Conservation (phyloP, 2,888 invertebrate genomes). For the Melieria crassipennis region DNA sequence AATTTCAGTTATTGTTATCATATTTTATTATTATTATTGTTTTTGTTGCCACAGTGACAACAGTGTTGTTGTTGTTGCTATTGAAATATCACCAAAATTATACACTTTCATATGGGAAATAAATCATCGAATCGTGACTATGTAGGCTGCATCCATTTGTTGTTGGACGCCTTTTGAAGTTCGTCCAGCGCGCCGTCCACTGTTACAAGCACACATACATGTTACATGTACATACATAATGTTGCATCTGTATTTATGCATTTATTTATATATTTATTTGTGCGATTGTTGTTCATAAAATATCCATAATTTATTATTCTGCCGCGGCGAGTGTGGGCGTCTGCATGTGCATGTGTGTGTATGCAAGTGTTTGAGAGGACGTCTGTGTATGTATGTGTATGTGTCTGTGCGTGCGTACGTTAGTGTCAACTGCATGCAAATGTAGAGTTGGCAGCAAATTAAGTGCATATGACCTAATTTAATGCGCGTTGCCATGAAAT, state of each 20-base stretch:
- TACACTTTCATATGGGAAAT: too few species aligned
- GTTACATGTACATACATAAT: not conserved
- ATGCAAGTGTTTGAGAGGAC: not conserved
- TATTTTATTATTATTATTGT: too few species aligned
- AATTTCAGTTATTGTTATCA: too few species aligned
- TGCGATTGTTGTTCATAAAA: not conserved
- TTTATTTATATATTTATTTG: constrained; percentile 5
- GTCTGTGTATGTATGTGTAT: not conserved
- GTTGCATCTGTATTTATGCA: constrained; percentile 9
- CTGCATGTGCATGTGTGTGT: not conserved
- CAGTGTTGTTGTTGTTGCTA: too few species aligned
- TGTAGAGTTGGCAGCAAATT: constrained; percentile 34
- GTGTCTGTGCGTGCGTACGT: constrained; percentile 11
- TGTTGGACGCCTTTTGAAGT: too few species aligned
- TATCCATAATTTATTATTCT: constrained; percentile 14
- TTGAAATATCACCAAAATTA: too few species aligned
- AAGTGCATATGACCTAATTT: constrained; percentile 38
- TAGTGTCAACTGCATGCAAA: constrained; percentile 28
- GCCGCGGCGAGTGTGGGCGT: constrained; percentile 6
- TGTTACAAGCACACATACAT: not conserved
- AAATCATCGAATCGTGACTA: too few species aligned
- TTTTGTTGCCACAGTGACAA: too few species aligned
- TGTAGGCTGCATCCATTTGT: too few species aligned
- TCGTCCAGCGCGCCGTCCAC: not conserved
- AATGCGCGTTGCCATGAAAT: not conserved